A percentile compares a stretch with the other conserved stretches of the same genome.
Evolutionary conservation across 2,113 vertebrate species (phyloP).

Genomic region (Columba janthina): DNA sequence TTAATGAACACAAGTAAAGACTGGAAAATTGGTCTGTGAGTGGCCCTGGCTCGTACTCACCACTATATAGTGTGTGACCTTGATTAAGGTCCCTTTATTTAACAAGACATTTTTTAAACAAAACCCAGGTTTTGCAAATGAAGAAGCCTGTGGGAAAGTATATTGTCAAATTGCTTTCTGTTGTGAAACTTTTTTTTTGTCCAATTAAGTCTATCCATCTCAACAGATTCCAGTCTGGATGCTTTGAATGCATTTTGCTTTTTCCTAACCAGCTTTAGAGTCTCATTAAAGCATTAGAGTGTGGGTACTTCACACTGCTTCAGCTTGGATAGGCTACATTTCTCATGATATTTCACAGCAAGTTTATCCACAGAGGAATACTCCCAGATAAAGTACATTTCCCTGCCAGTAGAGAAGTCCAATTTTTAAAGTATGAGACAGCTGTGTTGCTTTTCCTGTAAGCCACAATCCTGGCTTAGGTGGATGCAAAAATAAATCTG

Average conservation of each 20-base stretch:
- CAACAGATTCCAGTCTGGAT: not conserved
- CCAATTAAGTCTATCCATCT: not conserved
- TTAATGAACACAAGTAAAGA: not conserved
- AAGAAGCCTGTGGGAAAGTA: not conserved
- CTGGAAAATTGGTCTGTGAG: not conserved
- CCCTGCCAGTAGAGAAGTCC: not conserved
- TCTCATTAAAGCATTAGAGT: not conserved
- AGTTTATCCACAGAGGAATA: not conserved
- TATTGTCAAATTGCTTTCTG: not conserved
- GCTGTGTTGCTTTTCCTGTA: not conserved
- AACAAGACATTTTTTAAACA: not conserved
- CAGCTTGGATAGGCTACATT: not conserved
- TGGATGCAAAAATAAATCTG: not conserved
- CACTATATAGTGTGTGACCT: not conserved
- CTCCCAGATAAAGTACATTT: not conserved
- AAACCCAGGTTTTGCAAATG: not conserved
- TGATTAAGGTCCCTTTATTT: not conserved
- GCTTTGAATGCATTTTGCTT: not conserved
- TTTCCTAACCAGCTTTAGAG: not conserved
- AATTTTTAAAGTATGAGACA: constrained; percentile 5
- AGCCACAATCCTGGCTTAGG: not conserved
- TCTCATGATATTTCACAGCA: not conserved
- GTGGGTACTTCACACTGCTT: not conserved
- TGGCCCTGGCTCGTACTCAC: not conserved
- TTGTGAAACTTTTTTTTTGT: not conserved